phyloP scores from a whole-genome alignment of 2,113 vertebrate species.

The Phycodurus eques region DNA sequence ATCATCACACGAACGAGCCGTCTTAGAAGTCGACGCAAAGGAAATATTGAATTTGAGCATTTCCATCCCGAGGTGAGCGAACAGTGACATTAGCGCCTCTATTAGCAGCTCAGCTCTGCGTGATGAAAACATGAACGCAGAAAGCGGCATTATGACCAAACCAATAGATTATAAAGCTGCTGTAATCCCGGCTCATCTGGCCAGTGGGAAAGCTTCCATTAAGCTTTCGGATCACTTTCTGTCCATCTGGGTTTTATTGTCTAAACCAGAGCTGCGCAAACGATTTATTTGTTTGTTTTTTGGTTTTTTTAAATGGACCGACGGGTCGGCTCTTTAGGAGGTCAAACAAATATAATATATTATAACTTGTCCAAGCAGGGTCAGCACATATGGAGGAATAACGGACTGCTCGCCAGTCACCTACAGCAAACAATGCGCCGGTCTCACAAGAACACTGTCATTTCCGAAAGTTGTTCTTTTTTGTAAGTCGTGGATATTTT shows the following conservation, averaged over 20 bases:
- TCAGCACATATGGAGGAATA: not conserved
- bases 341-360: not conserved
- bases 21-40: no score
- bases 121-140: not conserved
- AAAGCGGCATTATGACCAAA: not conserved
- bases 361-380: not conserved
- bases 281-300: fast-evolving
- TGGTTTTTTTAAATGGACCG: no score
- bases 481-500: not conserved
- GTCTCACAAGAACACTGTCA: no score
- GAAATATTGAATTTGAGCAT: no score
- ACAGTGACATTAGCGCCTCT: no score
- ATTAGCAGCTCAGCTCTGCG: no score
- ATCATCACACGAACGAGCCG: no score
- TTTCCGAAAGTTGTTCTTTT: no score
- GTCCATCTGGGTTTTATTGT: not conserved
- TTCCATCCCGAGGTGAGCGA: no score
- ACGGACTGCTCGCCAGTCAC: no score
- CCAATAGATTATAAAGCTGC: not conserved
- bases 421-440: no score
- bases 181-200: not conserved
- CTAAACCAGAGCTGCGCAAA: not conserved
- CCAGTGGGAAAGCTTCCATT: not conserved
- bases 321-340: no score
- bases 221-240: not conserved